Evolutionary conservation across 2,113 vertebrate species (phyloP), one percentile per base, ranked within the genome.

Genomic region (Oplegnathus fasciatus): DNA sequence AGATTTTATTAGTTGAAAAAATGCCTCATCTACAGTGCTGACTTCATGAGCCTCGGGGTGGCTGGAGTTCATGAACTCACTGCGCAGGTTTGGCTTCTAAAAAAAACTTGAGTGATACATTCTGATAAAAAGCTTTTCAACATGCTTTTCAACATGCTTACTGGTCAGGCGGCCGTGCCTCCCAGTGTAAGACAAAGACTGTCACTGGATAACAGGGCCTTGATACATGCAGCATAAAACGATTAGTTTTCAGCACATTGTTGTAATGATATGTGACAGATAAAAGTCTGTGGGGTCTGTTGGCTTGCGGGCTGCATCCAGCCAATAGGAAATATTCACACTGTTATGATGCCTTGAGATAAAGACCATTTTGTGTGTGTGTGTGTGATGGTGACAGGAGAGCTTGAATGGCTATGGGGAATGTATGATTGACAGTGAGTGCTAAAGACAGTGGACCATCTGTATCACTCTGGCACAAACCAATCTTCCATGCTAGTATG

Each of bases 321-420:
- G 68, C 83, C 87, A 83, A 80, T 54, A n/a, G 86, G 69, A 79
- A 83, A 90, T 70, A 86, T 75, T 87, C 80, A 78, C 84, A 80
- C 37, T 81, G 74, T 64, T 87, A 52, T 72, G 65, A 73, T 1
- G 67, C 50, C 34, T 80, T 78, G 60, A 86, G 85, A 80, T 76
- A 75, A n/a, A 80, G 44, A 82, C 40, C 60, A 70, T 79, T 86
- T 74, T 50, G 17, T 81, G 57, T 70, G 60, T 22, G 37, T 42
- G 42, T 72, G n/a, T 42, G 40, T 70, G 71, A 61, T 60, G 24
- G 24, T 55, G 62, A 64, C 48, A 74, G 32, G 9, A n/a, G 22
- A 48, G 46, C 64, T 55, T 64, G 61, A 88, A 75, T 68, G 64
- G 80, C 68, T 71, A 26, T 61, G 78, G 86, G 81, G 65, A 79